These are phyloP conservation scores for Dasypus novemcinctus DNA, from an alignment of 2,113 vertebrate genomes.

Conservation along the genomic window DNA sequence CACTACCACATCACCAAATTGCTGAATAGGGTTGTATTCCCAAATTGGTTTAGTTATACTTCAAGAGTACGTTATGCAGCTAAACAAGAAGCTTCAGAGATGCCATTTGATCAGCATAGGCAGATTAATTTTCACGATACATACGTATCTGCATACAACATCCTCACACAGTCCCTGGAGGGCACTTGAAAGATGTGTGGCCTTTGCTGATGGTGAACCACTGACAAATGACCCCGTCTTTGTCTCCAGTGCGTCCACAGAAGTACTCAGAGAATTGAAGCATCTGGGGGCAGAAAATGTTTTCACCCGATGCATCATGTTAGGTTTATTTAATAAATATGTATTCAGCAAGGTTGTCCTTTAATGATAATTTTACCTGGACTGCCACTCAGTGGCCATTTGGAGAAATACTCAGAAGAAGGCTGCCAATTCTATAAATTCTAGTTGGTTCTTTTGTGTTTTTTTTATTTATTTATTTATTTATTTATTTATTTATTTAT, in stretches of 20 bases:
- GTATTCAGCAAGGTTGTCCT: neutral
- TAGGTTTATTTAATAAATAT: neutral
- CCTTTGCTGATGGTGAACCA: neutral
- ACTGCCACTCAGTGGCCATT: constrained; percentile 84
- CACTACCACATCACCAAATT: neutral
- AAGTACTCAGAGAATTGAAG: neutral
- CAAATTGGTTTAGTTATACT: neutral
- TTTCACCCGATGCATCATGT: neutral
- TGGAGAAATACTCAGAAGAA: constrained; percentile 59
- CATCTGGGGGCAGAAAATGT: neutral
- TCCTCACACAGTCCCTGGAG: neutral
- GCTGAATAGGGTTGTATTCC: neutral
- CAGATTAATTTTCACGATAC: constrained; percentile 40
- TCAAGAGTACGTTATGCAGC: constrained; percentile 21
- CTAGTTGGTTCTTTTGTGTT: too few relatives aligned
- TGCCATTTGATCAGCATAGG: neutral
- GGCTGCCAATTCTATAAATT: neutral
- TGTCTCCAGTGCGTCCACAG: neutral
- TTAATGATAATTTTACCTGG: constrained; percentile 81
- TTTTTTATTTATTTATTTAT: too few relatives aligned
- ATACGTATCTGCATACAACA: neutral
- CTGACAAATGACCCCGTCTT: constrained; percentile 5
- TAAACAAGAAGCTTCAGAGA: neutral
- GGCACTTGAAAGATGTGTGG: neutral
- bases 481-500: neutral